Base-by-base conservation (phyloP, 2,888 invertebrate genomes). In the Drosophila algonquin region DNA sequence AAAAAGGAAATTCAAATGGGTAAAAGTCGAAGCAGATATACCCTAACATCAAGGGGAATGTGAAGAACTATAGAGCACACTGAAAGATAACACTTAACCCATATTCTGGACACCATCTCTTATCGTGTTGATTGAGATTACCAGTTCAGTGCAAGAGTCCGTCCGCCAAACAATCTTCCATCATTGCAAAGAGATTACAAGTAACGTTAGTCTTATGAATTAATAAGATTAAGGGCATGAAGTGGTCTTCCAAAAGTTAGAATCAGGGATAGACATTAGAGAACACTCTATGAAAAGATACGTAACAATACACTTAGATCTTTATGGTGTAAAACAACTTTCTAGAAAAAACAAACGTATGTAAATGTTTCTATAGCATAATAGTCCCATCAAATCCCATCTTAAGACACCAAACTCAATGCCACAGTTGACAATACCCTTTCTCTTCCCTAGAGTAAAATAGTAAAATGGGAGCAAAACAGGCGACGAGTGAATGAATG, bases 401-500 rank as follows among this genome's bases (percentile, higher is more conserved):
- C n/a, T 14, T 6, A 27, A n/a, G 14, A 5, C 14, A 1, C 40
- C 10, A 1, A n/a, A 3, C 16, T 3, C 12, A n/a, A 16, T 56
- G 30, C n/a, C 12, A 44, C 14, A 27, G 55, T 32, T 10, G 14
- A 68, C 40, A 40, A 35, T 32, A 45, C 45, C 44, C 65, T 16
- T 24, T 12, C 3, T 14, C 18, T 24, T 9, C 2, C 8, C 18
- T 35, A 68, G 50, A n/a, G 68, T n/a, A 50, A 44, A 32, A 16
- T 44, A n/a, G 68, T n/a, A 50, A 44, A 32, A 16, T 44, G 24
- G 44, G 40, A 40, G 40, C 40, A 40, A 48, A 55, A 12, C 56
- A 46, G 73, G 73, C 63, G 57, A 18, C 63, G 64, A 47, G 58
- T 60, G 65, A 54, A 63, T 77, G 73, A 73, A 67, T 67, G 73